These are phyloP conservation scores for Acleris literana DNA, from an alignment of 2,888 invertebrate species.

Conservation along the genomic window DNA sequence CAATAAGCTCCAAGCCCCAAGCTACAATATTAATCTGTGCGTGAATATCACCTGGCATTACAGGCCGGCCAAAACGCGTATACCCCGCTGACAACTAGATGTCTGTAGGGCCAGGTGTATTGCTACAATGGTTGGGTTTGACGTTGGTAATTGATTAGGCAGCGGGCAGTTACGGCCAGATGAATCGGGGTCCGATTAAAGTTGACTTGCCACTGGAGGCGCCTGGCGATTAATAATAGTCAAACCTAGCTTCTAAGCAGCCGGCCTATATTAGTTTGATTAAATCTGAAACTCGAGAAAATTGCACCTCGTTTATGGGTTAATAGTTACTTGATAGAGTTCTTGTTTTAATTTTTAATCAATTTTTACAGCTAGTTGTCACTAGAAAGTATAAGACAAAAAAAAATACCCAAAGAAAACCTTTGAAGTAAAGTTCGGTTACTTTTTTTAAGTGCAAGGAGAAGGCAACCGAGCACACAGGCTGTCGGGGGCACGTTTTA, in stretches of 20 bases:
- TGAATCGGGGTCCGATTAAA: conserved; percentile 32
- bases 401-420: no score
- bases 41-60: conserved; percentile 12
- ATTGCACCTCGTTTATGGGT: not conserved
- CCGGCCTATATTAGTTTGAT: not conserved
- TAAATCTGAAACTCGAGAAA: not conserved
- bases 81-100: conserved; percentile 2
- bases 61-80: conserved; percentile 11
- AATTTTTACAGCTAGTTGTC: no score
- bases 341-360: no score
- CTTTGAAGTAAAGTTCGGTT: no score
- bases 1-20: not conserved
- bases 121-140: conserved; percentile 10
- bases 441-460: no score
- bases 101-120: conserved; percentile 2
- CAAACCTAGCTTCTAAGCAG: conserved; percentile 4
- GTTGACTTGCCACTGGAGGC: conserved; percentile 30
- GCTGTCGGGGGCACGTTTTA: no score
- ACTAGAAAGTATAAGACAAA: no score
- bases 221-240: conserved; percentile 11
- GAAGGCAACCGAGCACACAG: no score
- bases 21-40: conserved; percentile 6
- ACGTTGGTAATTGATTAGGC: conserved; percentile 33
- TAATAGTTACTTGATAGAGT: no score
- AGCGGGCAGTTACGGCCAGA: conserved; percentile 21